Evolutionary conservation across 2,113 vertebrate genomes (phyloP).

Genomic region (Neogobius melanostomus): DNA sequence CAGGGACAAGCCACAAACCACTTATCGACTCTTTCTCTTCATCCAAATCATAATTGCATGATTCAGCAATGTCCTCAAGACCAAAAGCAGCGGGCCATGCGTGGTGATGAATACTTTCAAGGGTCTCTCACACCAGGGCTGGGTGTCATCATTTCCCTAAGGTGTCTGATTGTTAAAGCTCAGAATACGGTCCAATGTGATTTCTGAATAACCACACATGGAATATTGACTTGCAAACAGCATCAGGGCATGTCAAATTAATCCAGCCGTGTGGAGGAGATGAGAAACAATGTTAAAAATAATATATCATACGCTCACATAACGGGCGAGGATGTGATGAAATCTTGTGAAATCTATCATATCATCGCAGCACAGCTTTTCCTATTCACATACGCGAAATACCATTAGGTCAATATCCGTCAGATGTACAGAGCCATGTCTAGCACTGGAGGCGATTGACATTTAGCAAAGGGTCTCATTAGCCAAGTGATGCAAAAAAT

Average conservation of each 20-base stretch:
- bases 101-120: slow-evolving; percentile 45
- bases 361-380: slow-evolving; percentile 15
- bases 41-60: slow-evolving; percentile 64
- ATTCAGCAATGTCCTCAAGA: slow-evolving; percentile 66
- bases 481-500: slow-evolving; percentile 9
- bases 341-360: slow-evolving; percentile 41
- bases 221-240: slow-evolving; percentile 45
- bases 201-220: slow-evolving; percentile 20
- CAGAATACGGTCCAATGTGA: slow-evolving; percentile 33
- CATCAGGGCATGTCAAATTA: slow-evolving; percentile 10
- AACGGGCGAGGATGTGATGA: slow-evolving; percentile 38
- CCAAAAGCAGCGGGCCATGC: slow-evolving; percentile 45
- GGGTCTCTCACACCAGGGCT: slow-evolving; percentile 22
- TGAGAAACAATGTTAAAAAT: slow-evolving; percentile 38
- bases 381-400: slow-evolving; percentile 16
- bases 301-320: slow-evolving; percentile 31
- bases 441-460: slow-evolving; percentile 33
- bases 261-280: slow-evolving; percentile 14
- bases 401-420: slow-evolving; percentile 23
- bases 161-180: slow-evolving; percentile 40
- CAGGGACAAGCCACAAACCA: slow-evolving; percentile 30
- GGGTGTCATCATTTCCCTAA: slow-evolving; percentile 23
- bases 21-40: slow-evolving; percentile 55
- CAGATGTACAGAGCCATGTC: slow-evolving; percentile 11
- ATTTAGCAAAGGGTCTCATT: slow-evolving; percentile 21